These are phyloP conservation scores for Phymatocera aterrima DNA, from an alignment of 2,888 invertebrate genomes.

Conservation along the genomic window DNA sequence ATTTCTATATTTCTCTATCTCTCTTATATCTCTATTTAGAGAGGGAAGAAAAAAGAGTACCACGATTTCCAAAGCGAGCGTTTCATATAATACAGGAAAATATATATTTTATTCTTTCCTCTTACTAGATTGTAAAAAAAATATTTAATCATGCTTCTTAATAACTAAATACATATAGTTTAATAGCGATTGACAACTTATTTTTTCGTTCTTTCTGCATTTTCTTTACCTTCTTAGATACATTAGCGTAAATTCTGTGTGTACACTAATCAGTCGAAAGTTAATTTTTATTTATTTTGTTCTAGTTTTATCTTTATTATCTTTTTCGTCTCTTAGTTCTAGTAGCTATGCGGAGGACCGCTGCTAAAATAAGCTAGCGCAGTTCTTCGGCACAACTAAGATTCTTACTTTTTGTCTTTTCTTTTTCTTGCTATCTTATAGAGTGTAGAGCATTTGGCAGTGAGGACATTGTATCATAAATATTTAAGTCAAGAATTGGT, in stretches of 20 bases:
- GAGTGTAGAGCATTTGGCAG: conserved; percentile 70
- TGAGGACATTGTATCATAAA: conserved; percentile 69
- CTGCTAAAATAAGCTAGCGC: conserved; percentile 43
- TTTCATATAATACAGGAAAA: conserved; percentile 74
- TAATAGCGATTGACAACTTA: conserved; percentile 70
- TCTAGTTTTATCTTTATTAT: background rate
- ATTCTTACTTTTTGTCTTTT: conserved; percentile 50
- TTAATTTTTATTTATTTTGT: conserved; percentile 51
- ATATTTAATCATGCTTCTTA: conserved; percentile 73
- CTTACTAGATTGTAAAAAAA: conserved; percentile 67
- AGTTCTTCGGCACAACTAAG: conserved; percentile 61
- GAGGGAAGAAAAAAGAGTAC: conserved; percentile 57
- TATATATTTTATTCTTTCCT: conserved; percentile 67
- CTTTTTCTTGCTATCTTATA: conserved; percentile 47
- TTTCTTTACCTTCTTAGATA: conserved; percentile 55
- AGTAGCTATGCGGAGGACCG: conserved; percentile 53
- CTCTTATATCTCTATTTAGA: background rate
- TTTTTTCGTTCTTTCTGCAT: conserved; percentile 54
- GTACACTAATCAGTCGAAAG: conserved; percentile 69
- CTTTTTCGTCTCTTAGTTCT: conserved; percentile 56
- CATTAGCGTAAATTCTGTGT: conserved; percentile 62
- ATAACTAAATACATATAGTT: conserved; percentile 71
- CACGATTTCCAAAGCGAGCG: conserved; percentile 67
- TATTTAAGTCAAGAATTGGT: conserved; percentile 62
- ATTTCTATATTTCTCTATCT: too few species aligned